Percentiles rank a stretch among this genome's conserved stretches.
Conservation (phyloP, 2,888 invertebrate species). For the Cataglyphis cursor region DNA sequence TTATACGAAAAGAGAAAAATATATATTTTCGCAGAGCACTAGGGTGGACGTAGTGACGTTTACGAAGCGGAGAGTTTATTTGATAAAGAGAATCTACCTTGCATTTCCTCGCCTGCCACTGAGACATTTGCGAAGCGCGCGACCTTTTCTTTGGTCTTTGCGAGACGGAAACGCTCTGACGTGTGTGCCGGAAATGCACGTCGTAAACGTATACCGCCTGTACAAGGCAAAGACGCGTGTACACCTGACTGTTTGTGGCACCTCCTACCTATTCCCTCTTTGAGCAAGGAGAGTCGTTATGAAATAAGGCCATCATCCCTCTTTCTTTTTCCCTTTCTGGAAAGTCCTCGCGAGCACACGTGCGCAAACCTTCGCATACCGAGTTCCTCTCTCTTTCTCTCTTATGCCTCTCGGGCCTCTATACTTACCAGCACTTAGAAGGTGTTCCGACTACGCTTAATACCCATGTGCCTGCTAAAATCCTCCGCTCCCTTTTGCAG, state of each 20-base stretch:
- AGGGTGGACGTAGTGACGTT: constrained; percentile 47
- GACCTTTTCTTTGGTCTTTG: constrained; percentile 60
- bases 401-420: constrained; percentile 58
- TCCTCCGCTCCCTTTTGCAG: constrained; percentile 61
- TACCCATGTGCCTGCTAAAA: constrained; percentile 57
- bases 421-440: constrained; percentile 68
- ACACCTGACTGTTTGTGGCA: constrained; percentile 60
- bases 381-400: constrained; percentile 54
- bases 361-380: constrained; percentile 45
- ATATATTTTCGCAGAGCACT: constrained; percentile 9
- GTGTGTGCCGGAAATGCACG: constrained; percentile 18
- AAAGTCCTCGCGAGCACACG: constrained; percentile 43
- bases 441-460: constrained; percentile 65
- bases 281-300: constrained; percentile 63
- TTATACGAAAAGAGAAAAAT: constrained; percentile 3
- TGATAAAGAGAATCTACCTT: constrained; percentile 38
- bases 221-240: constrained; percentile 10
- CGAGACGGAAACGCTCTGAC: constrained; percentile 38
- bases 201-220: constrained; percentile 30
- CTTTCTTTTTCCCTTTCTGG: not conserved
- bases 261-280: constrained; percentile 66
- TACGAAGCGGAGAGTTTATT: constrained; percentile 56
- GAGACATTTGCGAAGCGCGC: constrained; percentile 57
- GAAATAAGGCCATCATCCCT: constrained; percentile 61
- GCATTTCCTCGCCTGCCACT: constrained; percentile 49